Conservation (phyloP, 2,888 invertebrate species). For the Tanytarsus gracilentus region DNA sequence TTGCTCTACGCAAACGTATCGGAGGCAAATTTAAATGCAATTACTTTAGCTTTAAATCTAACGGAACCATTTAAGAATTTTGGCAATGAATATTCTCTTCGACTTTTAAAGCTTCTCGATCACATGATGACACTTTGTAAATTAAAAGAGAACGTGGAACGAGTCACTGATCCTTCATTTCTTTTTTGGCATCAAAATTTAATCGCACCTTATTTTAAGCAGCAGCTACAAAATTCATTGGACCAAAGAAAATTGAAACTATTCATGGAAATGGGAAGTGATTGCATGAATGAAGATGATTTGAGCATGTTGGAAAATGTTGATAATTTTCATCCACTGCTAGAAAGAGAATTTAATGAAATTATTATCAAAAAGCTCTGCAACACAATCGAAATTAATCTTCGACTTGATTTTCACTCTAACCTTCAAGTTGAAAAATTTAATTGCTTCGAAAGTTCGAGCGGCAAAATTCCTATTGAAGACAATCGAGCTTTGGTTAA, state of each 20-base stretch:
- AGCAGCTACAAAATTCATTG: constrained; percentile 56
- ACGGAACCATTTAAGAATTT: constrained; percentile 52
- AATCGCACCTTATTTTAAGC: constrained; percentile 65
- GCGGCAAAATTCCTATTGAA: constrained; percentile 43
- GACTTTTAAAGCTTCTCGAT: constrained; percentile 52
- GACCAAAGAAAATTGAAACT: constrained; percentile 56
- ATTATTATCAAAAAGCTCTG: constrained; percentile 63
- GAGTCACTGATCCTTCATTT: constrained; percentile 64
- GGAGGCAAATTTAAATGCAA: constrained; percentile 54
- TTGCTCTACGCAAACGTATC: constrained; percentile 56
- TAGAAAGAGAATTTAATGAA: constrained; percentile 44
- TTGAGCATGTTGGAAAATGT: constrained; percentile 37
- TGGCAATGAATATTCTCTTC: constrained; percentile 54
- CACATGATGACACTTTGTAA: constrained; percentile 56
- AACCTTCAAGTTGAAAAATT: constrained; percentile 69
- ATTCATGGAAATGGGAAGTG: constrained; percentile 45
- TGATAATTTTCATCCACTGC: constrained; percentile 37
- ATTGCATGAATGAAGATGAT: constrained; percentile 36
- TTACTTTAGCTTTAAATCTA: constrained; percentile 59
- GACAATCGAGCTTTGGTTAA: constrained; percentile 55
- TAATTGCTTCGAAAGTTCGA: constrained; percentile 62
- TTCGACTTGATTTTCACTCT: constrained; percentile 84
- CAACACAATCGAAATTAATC: constrained; percentile 82
- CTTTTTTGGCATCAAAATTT: constrained; percentile 74
- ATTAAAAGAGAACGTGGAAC: constrained; percentile 49